Conservation (phyloP, 2,797 vertebrate genomes). For the Periophthalmus magnuspinnatus region DNA sequence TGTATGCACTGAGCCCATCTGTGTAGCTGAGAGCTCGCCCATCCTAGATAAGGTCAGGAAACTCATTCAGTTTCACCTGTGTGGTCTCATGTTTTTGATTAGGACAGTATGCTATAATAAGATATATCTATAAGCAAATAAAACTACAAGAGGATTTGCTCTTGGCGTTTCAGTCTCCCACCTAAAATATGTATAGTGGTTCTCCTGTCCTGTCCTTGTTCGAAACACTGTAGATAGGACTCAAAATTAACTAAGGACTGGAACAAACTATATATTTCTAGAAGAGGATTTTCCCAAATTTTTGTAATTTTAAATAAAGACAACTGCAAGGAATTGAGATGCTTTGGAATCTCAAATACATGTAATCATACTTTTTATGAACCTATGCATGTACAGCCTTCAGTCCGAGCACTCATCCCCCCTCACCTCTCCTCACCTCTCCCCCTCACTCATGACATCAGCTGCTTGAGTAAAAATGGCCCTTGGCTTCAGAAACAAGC, state of each 20-base stretch:
- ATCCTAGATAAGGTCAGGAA: too few species aligned
- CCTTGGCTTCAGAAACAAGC: slow-evolving; percentile 46
- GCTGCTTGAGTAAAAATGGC: slow-evolving; percentile 35
- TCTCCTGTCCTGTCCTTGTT: too few species aligned
- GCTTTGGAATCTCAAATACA: neutral
- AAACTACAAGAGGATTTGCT: neutral
- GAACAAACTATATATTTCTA: neutral
- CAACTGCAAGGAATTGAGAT: too few species aligned
- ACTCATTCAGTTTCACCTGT: too few species aligned
- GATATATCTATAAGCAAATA: neutral
- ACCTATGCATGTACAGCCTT: neutral
- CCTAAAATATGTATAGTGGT: too few species aligned
- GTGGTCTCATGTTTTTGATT: neutral
- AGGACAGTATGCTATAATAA: neutral
- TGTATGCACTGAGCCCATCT: neutral
- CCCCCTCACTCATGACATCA: slow-evolving; percentile 51
- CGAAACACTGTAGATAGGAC: neutral
- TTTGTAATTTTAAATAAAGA: neutral
- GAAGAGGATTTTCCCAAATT: neutral
- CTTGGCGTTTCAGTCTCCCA: too few species aligned
- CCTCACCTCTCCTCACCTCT: slow-evolving; percentile 2
- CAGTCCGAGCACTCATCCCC: neutral
- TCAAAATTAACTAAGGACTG: neutral
- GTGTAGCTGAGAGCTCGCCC: too few species aligned
- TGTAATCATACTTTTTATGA: neutral